Evolutionary conservation across 2,113 vertebrate genomes (phyloP), one percentile per base, ranked within the genome.

Genomic region (Notechis scutatus): DNA sequence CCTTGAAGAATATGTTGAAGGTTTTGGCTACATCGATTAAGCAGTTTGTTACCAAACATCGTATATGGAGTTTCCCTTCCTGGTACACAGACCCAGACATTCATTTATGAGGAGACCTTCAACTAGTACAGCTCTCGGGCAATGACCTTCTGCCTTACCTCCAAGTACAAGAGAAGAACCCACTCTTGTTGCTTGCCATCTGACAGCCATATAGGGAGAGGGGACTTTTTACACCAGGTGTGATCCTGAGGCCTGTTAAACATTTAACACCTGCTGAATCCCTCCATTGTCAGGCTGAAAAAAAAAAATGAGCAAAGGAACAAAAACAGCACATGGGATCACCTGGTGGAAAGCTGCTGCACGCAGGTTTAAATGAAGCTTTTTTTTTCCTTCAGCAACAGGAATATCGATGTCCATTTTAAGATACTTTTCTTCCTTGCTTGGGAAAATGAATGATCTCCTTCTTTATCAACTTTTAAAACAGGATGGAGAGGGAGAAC

Each of bases 191-290:
- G 69, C 54, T 90, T 52, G 24, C 42, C 45, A 93, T 23, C 21
- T 57, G 54, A 61, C 55, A 90, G 55, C 74, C 54, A 24, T 85
- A 26, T 14, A 39, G 47, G 39, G 54, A 56, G 85, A 6, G 45
- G 64, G 64, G 64, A 39, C 10, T 59, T 21, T 61, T 54, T 74
- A 34, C n/a, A 52, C 59, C 91, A 93, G 92, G 92, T 93, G 88
- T 90, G 88, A 90, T 93, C 69, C 69, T 52, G 69, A 93, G 74
- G 23, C 55, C 74, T 90, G 92, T 93, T 93, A 93, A 90, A 93
- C 92, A 90, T 93, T 93, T 90, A 93, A 93, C 54, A 90, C 54
- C 88, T 93, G 88, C 69, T 85, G 69, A 39, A 59, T 90, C 88
- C 85, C 69, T 92, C 54, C 26, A 93, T 90, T 93, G 92, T 93